Base-by-base conservation (phyloP, 2,888 invertebrate species). In the Nineta flava region DNA sequence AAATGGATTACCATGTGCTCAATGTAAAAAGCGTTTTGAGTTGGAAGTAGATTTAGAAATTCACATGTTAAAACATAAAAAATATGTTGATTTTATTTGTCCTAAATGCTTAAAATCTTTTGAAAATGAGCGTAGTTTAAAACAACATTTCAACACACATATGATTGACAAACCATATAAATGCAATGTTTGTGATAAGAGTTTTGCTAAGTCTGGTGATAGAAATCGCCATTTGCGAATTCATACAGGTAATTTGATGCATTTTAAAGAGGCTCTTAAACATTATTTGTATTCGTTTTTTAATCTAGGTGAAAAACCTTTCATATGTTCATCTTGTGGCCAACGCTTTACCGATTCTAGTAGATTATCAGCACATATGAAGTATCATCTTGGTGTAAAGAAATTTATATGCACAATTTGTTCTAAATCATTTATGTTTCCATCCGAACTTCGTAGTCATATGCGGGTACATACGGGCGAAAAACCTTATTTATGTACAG, bases 341-440 rank as follows among this genome's bases (percentile, higher is more conserved):
- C 61, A 60, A 49, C 56, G 54, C 40, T 64, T 64, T 52, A 55
- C 62, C 2, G 62, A 62, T 53, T 62, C 62, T 3, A 63, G 62
- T 51, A 62, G 63, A 9, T 53, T 62, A 32, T 51, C 60, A 46
- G 60, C 60, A 46, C 63, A 63, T 48, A 57, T 59, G 56, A 60
- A 61, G 49, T 58, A 59, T 1, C 63, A 63, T 43, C 60, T 61
- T 12, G 61, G 61, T 4, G 63, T 62, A 50, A 59, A 57, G 44
- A 62, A 60, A 17, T 59, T 61, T 50, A 44, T 54, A 1, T 63
- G 63, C 44, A 53, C 57, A 13, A 56, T 62, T 47, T 63, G 63
- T 48, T 53, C 60, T 44, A 63, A 63, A 51, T 57, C 57, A 2
- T 63, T 62, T 51, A 57, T 60, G 5, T 61, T 62, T 56, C 62